Evolutionary conservation across 1,140 invertebrate species (phyloP).

Genomic region (Ctenoplectra terminalis): DNA sequence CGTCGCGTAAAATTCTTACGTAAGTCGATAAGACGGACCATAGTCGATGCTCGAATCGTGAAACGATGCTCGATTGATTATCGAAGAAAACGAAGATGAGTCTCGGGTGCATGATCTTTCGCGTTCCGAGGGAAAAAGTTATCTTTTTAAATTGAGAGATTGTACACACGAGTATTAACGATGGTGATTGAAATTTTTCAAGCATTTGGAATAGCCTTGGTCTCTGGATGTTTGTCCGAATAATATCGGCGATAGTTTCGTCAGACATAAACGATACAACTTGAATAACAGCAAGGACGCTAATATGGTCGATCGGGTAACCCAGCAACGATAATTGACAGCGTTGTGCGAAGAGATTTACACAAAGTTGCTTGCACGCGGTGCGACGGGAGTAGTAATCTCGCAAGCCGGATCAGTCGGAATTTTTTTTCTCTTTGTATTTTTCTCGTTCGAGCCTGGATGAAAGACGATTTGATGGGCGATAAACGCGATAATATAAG

Average conservation of each 20-base stretch:
- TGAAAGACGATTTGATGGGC: constrained; percentile 59
- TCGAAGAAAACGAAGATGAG: background rate
- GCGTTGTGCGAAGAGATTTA: constrained; percentile 33
- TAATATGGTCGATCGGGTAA: constrained; percentile 48
- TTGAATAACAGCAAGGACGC: background rate
- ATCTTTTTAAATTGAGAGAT: background rate
- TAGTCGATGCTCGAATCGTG: constrained; percentile 18
- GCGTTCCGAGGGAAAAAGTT: background rate
- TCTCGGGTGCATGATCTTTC: background rate
- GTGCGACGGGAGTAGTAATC: constrained; percentile 22
- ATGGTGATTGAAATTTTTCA: background rate
- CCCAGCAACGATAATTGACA: constrained; percentile 51
- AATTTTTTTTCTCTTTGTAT: constrained; percentile 2
- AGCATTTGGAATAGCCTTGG: background rate
- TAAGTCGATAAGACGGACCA: too few species aligned
- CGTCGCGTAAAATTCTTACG: constrained; percentile 51
- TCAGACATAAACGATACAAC: background rate
- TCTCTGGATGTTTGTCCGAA: background rate
- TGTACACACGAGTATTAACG: background rate
- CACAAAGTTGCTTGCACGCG: constrained; percentile 46
- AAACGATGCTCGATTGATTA: background rate
- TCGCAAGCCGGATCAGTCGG: background rate
- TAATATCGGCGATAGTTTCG: too few species aligned
- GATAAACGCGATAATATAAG: constrained; percentile 60
- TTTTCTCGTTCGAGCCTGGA: constrained; percentile 7